Base-by-base conservation (phyloP, 35 echinoderm and acorn worm species). In the Apostichopus californicus region DNA sequence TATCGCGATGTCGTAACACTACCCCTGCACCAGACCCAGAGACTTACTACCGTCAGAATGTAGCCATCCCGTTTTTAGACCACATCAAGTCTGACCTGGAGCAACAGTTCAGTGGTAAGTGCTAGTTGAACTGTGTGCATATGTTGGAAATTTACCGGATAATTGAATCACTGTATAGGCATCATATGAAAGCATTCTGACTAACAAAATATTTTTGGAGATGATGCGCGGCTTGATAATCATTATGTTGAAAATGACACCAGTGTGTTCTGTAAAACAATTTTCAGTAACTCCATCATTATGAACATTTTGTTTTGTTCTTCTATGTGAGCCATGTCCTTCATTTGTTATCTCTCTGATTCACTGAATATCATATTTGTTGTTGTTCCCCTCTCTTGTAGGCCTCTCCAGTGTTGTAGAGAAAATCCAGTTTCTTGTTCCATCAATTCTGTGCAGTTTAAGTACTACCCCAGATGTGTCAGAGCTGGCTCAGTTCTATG, bases 341-440 rank as follows among this genome's bases (percentile, higher is more conserved):
- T 79, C 77, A 79, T 79, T 24, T 79, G 77, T 21, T 79, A 79
- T 79, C 20, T 79, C 77, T 79, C 77, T 68, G 17, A 68, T 68
- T 17, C 64, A 79, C 77, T 79, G 77, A 79, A 79, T 79, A 79
- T 79, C 26, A 21, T 21, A 79, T 21, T 12, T 79, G 12, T 12
- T 79, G 12, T 12, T 79, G 14, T 79, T 79, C 26, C 77, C 7
- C 79, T 14, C 54, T 14, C 54, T 81, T 81, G 20, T 81, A 53
- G 8, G 77, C 77, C 77, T 53, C 79, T 81, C 79, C 84, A 87
- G 84, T 57, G 52, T 60, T 61, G 84, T 87, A 21, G 56, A 56
- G 84, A 87, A 87, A 87, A 87, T 66, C 84, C 84, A 87, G 56
- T 87, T 87, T 66, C 55, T 61, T 87, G 84, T 87, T 87, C 55